Conservation (phyloP, 2,797 vertebrate species). For the Austrolebias charrua region DNA sequence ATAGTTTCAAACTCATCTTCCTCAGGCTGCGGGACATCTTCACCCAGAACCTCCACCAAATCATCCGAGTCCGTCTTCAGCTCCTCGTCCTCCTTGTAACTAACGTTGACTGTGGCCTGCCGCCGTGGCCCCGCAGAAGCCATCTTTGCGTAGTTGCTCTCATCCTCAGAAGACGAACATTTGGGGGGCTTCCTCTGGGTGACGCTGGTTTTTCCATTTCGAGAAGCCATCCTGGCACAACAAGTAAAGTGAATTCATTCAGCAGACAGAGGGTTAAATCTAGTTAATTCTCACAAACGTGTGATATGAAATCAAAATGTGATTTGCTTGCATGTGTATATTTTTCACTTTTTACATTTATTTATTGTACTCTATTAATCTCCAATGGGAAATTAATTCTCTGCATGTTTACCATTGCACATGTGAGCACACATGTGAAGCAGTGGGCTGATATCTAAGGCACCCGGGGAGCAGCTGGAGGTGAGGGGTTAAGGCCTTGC, state of each 20-base stretch:
- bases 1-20: slow-evolving; percentile 99
- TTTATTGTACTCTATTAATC: too few relatives aligned
- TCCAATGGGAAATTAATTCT: too few relatives aligned
- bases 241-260: not conserved
- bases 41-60: slow-evolving; percentile 93
- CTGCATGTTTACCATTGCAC: too few relatives aligned
- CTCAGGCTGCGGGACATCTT: slow-evolving; percentile 93
- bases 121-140: slow-evolving; percentile 84
- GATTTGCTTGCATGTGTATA: too few relatives aligned
- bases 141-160: slow-evolving; percentile 86
- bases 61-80: slow-evolving; percentile 98
- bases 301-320: too few relatives aligned
- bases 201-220: slow-evolving; percentile 89
- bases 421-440: too few relatives aligned
- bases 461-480: too few relatives aligned
- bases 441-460: too few relatives aligned
- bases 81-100: slow-evolving; percentile 99
- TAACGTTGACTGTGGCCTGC: slow-evolving; percentile 95
- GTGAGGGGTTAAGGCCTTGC: too few relatives aligned
- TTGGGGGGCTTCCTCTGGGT: slow-evolving; percentile 80
- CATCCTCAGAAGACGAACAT: slow-evolving; percentile 88
- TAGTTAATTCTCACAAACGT: too few relatives aligned
- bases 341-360: too few relatives aligned
- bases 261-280: not conserved
- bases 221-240: slow-evolving; percentile 78